Evolutionary conservation across 2,797 vertebrate species (phyloP).

Genomic region (Poliocrania exsul): DNA sequence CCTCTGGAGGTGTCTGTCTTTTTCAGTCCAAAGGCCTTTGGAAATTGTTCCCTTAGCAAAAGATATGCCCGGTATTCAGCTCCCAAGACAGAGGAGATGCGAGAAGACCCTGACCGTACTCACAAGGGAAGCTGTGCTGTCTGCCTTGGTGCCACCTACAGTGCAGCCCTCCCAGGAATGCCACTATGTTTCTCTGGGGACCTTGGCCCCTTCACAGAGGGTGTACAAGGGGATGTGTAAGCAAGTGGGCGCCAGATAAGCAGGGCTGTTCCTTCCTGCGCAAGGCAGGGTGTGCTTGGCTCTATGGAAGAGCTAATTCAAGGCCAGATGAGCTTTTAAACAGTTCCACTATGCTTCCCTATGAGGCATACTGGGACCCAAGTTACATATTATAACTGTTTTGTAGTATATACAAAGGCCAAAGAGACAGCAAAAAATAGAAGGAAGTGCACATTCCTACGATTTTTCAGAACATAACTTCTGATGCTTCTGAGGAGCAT

Average conservation of each 20-base stretch:
- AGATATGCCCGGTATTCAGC: background rate
- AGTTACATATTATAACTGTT: background rate
- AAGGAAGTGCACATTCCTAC: background rate
- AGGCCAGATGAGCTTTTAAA: background rate
- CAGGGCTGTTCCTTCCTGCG: background rate
- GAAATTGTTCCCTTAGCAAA: background rate
- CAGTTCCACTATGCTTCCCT: background rate
- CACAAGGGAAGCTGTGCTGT: background rate
- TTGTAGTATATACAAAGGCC: background rate
- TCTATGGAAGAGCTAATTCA: background rate
- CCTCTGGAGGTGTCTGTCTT: background rate
- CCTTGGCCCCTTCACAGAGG: fast-evolving
- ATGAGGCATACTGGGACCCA: background rate
- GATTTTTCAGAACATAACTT: background rate
- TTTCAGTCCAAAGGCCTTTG: background rate
- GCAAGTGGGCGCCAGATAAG: background rate
- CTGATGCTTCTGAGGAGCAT: background rate
- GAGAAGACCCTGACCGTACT: background rate
- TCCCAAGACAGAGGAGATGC: background rate
- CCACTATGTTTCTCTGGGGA: background rate
- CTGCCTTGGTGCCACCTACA: fast-evolving
- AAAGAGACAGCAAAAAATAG: background rate
- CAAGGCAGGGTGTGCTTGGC: background rate
- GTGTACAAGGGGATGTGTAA: fast-evolving
- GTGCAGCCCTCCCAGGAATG: no score